A percentile compares a stretch with the other conserved stretches of the same genome.
Conservation (phyloP, 2,888 invertebrate species). For the Molorchus minor region DNA sequence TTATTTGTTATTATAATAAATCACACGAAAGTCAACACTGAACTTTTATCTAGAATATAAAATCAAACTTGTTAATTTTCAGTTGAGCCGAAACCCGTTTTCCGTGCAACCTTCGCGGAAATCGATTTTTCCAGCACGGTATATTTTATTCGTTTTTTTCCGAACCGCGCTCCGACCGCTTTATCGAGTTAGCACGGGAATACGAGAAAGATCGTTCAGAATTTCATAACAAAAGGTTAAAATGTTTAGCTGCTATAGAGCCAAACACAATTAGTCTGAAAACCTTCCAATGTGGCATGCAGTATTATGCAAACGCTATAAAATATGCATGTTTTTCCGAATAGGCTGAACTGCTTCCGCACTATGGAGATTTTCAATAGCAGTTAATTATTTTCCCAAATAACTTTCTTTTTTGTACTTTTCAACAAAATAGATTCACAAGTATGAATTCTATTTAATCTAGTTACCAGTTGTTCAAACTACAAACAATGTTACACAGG, state of each 20-base stretch:
- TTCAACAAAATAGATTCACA: too few species aligned
- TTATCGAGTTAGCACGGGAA: constrained; percentile 3
- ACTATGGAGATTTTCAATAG: too few species aligned
- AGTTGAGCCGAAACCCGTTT: constrained; percentile 46
- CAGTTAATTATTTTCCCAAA: too few species aligned
- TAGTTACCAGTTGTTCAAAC: too few species aligned
- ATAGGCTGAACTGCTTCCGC: too few species aligned
- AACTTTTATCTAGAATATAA: constrained; percentile 48
- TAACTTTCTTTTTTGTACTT: too few species aligned
- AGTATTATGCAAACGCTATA: neutral
- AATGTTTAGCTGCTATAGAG: constrained; percentile 15
- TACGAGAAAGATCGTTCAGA: constrained; percentile 6
- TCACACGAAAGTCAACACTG: constrained; percentile 50
- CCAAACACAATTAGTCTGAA: constrained; percentile 10
- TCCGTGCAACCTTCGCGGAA: constrained; percentile 42
- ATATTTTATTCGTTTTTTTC: constrained; percentile 7
- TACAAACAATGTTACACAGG: too few species aligned
- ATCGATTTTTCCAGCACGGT: constrained; percentile 40
- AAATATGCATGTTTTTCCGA: neutral
- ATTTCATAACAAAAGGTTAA: constrained; percentile 5
- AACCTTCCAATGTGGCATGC: constrained; percentile 2
- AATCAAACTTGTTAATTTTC: constrained; percentile 53
- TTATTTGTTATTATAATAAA: constrained; percentile 46
- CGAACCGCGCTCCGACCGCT: neutral
- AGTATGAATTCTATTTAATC: too few species aligned